phyloP scores from a whole-genome alignment of 2,113 vertebrate genomes.

The Naja naja region DNA sequence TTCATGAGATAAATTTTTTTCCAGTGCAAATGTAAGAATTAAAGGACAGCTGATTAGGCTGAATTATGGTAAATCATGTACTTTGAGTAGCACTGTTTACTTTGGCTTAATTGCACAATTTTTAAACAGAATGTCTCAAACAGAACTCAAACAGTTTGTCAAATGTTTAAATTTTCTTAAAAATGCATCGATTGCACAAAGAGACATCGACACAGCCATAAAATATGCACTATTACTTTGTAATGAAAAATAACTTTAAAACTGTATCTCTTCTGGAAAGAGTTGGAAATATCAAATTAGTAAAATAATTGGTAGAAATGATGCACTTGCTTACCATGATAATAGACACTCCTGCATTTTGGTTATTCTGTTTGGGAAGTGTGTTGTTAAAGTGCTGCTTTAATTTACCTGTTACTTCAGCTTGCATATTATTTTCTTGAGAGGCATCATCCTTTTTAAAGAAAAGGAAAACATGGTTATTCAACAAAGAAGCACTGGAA shows the following conservation, averaged over 20 bases:
- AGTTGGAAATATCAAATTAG: conserved; percentile 32
- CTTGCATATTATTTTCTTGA: conserved; percentile 91
- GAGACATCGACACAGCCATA: not conserved
- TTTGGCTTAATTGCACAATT: not conserved
- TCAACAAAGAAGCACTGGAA: not conserved
- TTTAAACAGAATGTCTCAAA: not conserved
- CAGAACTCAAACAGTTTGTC: not conserved
- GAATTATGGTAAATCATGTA: not conserved
- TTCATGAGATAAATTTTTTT: not conserved
- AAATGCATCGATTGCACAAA: not conserved
- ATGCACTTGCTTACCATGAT: conserved; percentile 86
- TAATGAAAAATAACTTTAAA: not conserved
- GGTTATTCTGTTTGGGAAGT: conserved; percentile 83
- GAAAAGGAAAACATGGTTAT: not conserved
- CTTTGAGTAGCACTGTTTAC: not conserved
- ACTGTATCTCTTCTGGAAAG: not conserved
- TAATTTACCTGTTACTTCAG: conserved; percentile 94
- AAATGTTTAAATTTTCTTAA: conserved; percentile 21
- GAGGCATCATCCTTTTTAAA: conserved; percentile 81
- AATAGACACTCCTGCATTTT: conserved; percentile 86
- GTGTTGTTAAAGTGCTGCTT: conserved; percentile 93
- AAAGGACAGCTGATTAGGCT: not conserved
- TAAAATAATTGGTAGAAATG: conserved; percentile 1
- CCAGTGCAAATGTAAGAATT: not conserved
- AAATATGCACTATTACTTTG: not conserved